These are phyloP conservation scores for Caenorhabditis remanei DNA, from an alignment of 1,140 invertebrate genomes.

Conservation along the genomic window DNA sequence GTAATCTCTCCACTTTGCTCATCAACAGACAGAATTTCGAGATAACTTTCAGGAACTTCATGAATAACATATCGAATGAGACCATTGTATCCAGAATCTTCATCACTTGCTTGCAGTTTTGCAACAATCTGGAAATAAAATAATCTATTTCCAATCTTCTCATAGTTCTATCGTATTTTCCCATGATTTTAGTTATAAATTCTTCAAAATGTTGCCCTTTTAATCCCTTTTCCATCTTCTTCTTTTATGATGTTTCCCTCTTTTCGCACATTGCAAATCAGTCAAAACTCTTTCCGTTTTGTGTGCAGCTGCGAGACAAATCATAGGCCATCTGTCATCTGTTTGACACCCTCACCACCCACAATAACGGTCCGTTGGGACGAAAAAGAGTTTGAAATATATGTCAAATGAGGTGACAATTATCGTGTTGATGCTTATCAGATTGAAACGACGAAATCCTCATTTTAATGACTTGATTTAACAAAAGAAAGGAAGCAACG, in stretches of 20 bases:
- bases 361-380: not conserved
- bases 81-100: slow-evolving; percentile 69
- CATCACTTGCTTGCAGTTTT: slow-evolving; percentile 66
- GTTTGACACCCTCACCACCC: slow-evolving; percentile 26
- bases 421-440: slow-evolving; percentile 22
- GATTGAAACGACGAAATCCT: not conserved
- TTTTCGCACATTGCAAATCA: slow-evolving; percentile 54
- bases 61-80: slow-evolving; percentile 66
- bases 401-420: slow-evolving; percentile 58
- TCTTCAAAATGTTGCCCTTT: not conserved
- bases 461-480: no score
- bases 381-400: slow-evolving; percentile 29
- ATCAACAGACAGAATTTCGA: slow-evolving; percentile 68
- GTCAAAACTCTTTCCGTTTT: slow-evolving; percentile 55
- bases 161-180: not conserved
- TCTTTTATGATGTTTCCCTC: slow-evolving; percentile 44
- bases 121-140: slow-evolving; percentile 66
- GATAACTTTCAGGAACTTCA: slow-evolving; percentile 10
- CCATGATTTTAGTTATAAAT: not conserved
- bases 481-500: slow-evolving; percentile 54
- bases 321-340: slow-evolving; percentile 54
- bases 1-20: slow-evolving; percentile 67
- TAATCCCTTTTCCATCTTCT: not conserved
- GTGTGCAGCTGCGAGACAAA: slow-evolving; percentile 50
- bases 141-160: not conserved